These are phyloP conservation scores for Naja naja DNA, from an alignment of 2,113 vertebrate genomes.

Conservation along the genomic window DNA sequence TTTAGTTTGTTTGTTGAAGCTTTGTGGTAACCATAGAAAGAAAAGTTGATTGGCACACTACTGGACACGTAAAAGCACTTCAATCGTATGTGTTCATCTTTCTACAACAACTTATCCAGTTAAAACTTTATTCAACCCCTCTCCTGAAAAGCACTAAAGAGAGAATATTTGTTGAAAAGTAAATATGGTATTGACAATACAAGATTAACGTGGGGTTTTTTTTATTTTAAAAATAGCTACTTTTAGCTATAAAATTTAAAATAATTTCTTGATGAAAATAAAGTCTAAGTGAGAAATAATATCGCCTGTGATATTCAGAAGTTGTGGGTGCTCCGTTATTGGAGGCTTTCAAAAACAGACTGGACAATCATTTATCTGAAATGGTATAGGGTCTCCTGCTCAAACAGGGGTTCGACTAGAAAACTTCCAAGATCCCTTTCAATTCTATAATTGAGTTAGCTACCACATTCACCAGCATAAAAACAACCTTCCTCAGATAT, in stretches of 20 bases:
- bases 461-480: neutral
- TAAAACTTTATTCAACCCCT: neutral
- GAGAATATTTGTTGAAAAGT: constrained; percentile 52
- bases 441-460: neutral
- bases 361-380: neutral
- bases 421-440: neutral
- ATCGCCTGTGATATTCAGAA: neutral
- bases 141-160: neutral
- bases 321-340: neutral
- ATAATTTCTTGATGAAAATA: neutral
- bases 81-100: neutral
- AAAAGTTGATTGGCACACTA: fast-evolving
- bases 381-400: neutral
- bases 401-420: neutral
- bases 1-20: neutral
- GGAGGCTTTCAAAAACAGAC: neutral
- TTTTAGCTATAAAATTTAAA: constrained; percentile 22
- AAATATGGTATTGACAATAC: constrained; percentile 46
- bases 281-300: neutral
- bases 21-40: neutral
- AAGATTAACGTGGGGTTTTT: constrained; percentile 22
- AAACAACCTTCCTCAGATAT: neutral
- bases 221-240: neutral
- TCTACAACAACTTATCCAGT: neutral
- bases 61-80: neutral